Evolutionary conservation across 2,888 invertebrate species (phyloP).

Genomic region (Papilio elwesi): DNA sequence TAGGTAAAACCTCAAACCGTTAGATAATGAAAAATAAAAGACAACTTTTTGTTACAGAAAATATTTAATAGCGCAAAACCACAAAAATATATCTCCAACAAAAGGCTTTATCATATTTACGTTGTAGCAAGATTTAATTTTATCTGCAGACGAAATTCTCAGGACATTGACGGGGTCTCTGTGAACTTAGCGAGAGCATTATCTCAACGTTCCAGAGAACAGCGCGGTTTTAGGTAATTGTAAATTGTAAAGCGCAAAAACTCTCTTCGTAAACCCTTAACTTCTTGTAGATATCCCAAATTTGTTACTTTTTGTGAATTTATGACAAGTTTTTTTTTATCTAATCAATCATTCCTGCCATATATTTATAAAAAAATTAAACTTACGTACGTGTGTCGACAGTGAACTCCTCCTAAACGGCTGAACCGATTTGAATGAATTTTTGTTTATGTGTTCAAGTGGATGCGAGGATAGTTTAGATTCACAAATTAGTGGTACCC

Average conservation of each 20-base stretch:
- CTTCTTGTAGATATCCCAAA: conserved; percentile 21
- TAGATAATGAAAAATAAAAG: neutral
- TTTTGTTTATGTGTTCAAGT: no score
- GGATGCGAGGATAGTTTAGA: no score
- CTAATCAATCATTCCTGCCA: no score
- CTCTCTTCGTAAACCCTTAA: conserved; percentile 25
- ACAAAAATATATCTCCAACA: conserved; percentile 1
- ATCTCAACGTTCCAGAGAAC: conserved; percentile 64
- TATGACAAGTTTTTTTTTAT: no score
- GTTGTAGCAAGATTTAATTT: conserved; percentile 62
- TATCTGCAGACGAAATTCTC: conserved; percentile 66
- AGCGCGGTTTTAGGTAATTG: conserved; percentile 57
- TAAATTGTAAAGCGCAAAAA: conserved; percentile 46
- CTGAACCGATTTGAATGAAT: no score
- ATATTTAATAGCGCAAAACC: neutral
- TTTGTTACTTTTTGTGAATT: neutral
- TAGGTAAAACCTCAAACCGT: neutral
- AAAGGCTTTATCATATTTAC: conserved; percentile 25
- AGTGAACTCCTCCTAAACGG: no score
- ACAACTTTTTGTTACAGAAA: neutral
- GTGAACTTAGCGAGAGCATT: conserved; percentile 54
- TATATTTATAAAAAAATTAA: no score
- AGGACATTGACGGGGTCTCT: conserved; percentile 64
- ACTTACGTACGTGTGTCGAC: no score
- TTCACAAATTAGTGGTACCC: no score